A percentile compares a stretch with the other conserved stretches of the same genome.
These are phyloP conservation scores for Natrix natrix DNA, from an alignment of 2,797 vertebrate species.

Conservation along the genomic window DNA sequence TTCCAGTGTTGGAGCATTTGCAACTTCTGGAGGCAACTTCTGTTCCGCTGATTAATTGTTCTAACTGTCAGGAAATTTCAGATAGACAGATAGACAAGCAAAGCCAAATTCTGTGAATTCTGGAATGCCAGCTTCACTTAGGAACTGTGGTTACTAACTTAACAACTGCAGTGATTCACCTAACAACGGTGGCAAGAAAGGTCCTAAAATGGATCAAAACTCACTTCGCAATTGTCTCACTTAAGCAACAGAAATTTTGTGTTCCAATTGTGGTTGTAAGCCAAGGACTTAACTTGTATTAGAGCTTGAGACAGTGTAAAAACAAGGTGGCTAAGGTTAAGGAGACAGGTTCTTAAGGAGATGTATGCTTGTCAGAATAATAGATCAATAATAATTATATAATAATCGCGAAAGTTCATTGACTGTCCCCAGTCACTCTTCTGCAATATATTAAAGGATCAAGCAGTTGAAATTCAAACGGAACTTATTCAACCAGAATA, in stretches of 20 bases:
- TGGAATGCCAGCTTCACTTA: not conserved
- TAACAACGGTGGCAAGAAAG: not conserved
- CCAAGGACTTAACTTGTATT: not conserved
- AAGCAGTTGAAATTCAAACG: not conserved
- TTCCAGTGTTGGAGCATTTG: too few species aligned
- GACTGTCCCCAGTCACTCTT: not conserved
- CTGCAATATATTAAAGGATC: not conserved
- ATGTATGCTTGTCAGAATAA: too few species aligned
- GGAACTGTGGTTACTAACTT: not conserved
- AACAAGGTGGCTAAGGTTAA: not conserved
- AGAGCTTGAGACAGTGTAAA: not conserved
- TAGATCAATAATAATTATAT: not conserved
- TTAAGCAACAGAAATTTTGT: not conserved
- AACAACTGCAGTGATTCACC: too few species aligned
- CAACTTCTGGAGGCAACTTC: too few species aligned
- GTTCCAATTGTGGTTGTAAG: not conserved
- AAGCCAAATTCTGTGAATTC: too few species aligned
- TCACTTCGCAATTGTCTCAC: not conserved
- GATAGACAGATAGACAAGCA: too few species aligned
- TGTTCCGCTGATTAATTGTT: too few species aligned
- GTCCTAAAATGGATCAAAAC: not conserved
- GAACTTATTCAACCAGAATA: not conserved
- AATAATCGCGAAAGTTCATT: not conserved
- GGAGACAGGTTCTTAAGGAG: too few species aligned
- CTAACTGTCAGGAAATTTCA: too few species aligned